These are phyloP conservation scores for Gallinago media DNA, from an alignment of 2,113 vertebrate genomes.

Conservation along the genomic window DNA sequence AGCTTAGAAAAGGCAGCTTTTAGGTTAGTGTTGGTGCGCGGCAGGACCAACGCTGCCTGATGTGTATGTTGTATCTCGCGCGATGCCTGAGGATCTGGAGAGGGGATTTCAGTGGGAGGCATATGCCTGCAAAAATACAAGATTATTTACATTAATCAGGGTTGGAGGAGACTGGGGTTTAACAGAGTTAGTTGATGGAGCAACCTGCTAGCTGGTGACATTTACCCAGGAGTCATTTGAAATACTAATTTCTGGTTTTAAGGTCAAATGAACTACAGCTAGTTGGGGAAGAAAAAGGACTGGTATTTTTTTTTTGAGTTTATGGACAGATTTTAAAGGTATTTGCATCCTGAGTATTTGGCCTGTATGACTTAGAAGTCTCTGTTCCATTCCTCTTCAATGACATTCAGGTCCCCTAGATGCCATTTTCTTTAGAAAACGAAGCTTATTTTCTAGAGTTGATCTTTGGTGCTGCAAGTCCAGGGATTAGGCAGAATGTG, in stretches of 20 bases:
- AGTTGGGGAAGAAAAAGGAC: not conserved
- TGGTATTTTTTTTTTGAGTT: not conserved
- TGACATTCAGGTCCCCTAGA: not conserved
- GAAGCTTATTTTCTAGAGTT: not conserved
- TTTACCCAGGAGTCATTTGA: not conserved
- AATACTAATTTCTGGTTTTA: not conserved
- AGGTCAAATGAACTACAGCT: not conserved
- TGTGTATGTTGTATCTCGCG: no score
- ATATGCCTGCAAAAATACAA: not conserved
- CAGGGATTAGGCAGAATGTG: not conserved
- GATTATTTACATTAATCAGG: not conserved
- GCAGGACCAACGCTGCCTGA: not conserved
- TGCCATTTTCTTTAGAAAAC: not conserved
- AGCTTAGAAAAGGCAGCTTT: not conserved
- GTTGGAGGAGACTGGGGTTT: not conserved
- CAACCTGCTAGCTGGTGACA: not conserved
- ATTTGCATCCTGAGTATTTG: not conserved
- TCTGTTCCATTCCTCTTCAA: not conserved
- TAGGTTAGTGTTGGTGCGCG: not conserved
- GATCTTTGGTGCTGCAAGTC: not conserved
- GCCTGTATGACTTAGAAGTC: not conserved
- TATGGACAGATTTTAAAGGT: not conserved
- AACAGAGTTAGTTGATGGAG: not conserved
- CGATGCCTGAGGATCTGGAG: not conserved
- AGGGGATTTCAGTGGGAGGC: not conserved